Conservation (phyloP, 2,113 vertebrate genomes). For the Turdus rufiventris region DNA sequence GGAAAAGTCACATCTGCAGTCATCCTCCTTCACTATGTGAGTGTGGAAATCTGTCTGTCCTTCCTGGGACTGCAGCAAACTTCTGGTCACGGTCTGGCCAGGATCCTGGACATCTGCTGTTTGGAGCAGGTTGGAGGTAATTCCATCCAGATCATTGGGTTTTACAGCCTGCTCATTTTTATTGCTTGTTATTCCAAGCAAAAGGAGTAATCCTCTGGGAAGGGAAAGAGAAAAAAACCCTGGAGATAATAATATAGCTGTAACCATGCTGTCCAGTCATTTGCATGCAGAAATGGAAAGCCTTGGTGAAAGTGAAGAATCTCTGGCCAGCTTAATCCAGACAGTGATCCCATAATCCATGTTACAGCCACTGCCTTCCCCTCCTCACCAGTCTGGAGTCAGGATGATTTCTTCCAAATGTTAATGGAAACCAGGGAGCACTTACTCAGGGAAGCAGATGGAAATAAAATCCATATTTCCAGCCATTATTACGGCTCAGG, state of each 20-base stretch:
- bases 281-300: not conserved
- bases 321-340: conserved; percentile 5
- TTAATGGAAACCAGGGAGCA: conserved; percentile 17
- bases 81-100: not conserved
- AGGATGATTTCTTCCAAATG: not conserved
- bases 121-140: not conserved
- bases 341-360: conserved; percentile 51
- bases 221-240: not conserved
- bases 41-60: not conserved
- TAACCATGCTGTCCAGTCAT: not conserved
- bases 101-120: not conserved
- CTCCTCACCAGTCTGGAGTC: conserved; percentile 1
- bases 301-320: not conserved
- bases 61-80: not conserved
- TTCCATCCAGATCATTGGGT: not conserved
- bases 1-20: not conserved
- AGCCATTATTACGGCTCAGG: not conserved
- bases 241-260: not conserved
- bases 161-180: not conserved
- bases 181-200: not conserved
- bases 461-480: conserved; percentile 8
- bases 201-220: not conserved
- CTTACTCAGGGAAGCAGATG: not conserved
- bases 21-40: not conserved
- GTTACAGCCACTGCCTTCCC: conserved; percentile 21